Evolutionary conservation across 2,797 vertebrate species (phyloP).

Genomic region (Pseudomugil gertrudae): DNA sequence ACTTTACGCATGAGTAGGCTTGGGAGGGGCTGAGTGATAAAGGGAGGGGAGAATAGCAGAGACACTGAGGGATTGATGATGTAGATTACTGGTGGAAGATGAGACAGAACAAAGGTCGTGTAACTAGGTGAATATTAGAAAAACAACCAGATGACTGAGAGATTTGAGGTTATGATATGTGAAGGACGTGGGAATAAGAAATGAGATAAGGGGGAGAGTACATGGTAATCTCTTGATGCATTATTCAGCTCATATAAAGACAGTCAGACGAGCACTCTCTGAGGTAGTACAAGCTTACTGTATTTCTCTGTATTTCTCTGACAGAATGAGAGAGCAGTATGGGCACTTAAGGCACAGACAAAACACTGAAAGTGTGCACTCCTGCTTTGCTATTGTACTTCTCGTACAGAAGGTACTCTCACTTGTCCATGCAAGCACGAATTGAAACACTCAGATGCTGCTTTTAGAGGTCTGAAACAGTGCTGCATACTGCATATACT

Average conservation of each 20-base stretch:
- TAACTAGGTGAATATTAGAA: conserved; percentile 54
- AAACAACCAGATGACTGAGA: conserved; percentile 47
- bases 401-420: conserved; percentile 38
- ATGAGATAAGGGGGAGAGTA: conserved; percentile 31
- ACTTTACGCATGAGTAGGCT: conserved; percentile 77
- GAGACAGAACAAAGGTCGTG: conserved; percentile 61
- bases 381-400: conserved; percentile 42
- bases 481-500: neutral
- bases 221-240: conserved; percentile 63
- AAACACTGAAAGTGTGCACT: conserved; percentile 53
- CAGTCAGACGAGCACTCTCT: conserved; percentile 50
- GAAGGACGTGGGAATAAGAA: conserved; percentile 21
- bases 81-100: conserved; percentile 52
- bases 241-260: conserved; percentile 75
- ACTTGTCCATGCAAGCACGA: conserved; percentile 27
- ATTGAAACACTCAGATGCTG: conserved; percentile 19
- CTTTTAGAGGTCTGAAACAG: neutral
- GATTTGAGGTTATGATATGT: conserved; percentile 34
- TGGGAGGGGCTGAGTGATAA: conserved; percentile 66
- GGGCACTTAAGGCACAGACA: conserved; percentile 61
- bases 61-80: conserved; percentile 25
- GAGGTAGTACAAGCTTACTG: conserved; percentile 36
- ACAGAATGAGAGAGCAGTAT: conserved; percentile 47
- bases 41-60: conserved; percentile 27
- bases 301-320: conserved; percentile 1